Evolutionary conservation across 2,888 invertebrate species (phyloP).

Genomic region (Molorchus minor): DNA sequence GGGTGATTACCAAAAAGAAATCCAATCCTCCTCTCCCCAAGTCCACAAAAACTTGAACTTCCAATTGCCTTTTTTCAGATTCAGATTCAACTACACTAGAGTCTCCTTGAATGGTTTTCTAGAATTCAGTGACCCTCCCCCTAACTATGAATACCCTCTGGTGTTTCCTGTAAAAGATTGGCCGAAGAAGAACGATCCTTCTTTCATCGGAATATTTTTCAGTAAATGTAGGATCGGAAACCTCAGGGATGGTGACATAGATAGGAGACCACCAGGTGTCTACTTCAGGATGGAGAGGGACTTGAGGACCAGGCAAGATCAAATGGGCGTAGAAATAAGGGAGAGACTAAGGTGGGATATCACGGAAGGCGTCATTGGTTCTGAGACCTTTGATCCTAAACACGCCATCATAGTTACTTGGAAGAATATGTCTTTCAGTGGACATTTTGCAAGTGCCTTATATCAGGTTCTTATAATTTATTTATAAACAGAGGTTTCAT

Average conservation of each 20-base stretch:
- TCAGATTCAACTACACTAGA: conserved; percentile 89
- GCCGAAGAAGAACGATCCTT: conserved; percentile 87
- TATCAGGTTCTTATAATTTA: no score
- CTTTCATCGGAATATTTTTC: conserved; percentile 93
- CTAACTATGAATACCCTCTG: conserved; percentile 84
- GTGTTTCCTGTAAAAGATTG: conserved; percentile 87
- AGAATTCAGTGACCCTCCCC: conserved; percentile 91
- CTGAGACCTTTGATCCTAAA: conserved; percentile 89
- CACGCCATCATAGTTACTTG: conserved; percentile 92
- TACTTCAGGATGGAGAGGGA: conserved; percentile 81
- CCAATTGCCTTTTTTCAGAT: conserved; percentile 89
- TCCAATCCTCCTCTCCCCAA: conserved; percentile 85
- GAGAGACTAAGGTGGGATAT: conserved; percentile 90
- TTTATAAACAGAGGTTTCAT: no score
- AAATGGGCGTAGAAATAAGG: conserved; percentile 85
- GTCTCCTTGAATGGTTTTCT: conserved; percentile 68
- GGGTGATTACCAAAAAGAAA: conserved; percentile 84
- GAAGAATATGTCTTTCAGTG: conserved; percentile 95
- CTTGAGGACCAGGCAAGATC: conserved; percentile 77
- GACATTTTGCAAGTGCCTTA: conserved; percentile 70
- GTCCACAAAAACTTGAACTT: conserved; percentile 93
- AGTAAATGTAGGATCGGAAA: conserved; percentile 77
- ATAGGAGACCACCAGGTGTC: conserved; percentile 81
- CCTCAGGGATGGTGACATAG: conserved; percentile 75
- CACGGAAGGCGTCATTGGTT: conserved; percentile 88